phyloP scores from a whole-genome alignment of 2,113 vertebrate species.

The Gallinago media region DNA sequence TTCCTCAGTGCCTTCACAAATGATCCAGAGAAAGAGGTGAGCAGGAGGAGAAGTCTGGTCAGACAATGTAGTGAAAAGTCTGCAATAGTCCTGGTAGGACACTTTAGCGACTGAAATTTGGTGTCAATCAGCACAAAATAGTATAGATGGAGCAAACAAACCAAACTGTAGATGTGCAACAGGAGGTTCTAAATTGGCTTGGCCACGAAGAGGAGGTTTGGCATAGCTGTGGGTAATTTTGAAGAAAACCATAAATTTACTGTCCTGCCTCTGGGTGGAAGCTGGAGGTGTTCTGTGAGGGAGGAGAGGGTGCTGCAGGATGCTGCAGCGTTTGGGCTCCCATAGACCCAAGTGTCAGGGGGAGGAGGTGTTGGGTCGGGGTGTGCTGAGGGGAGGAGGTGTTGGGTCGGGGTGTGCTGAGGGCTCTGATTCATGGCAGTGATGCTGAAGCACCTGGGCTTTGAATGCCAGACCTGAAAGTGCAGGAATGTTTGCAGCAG shows the following conservation, averaged over 20 bases:
- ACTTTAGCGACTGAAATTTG: neutral
- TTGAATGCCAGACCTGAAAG: neutral
- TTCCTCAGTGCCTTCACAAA: neutral
- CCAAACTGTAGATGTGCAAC: neutral
- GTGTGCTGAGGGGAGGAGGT: neutral
- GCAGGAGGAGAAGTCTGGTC: neutral
- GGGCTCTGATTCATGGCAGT: neutral
- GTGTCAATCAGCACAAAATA: neutral
- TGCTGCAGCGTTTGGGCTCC: accelerated
- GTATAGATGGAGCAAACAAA: accelerated
- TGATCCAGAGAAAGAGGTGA: neutral
- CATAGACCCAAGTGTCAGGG: accelerated
- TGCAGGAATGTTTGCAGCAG: neutral
- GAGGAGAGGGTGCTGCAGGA: neutral
- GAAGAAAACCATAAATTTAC: neutral
- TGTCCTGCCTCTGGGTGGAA: neutral
- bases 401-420: accelerated
- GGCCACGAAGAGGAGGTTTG: neutral
- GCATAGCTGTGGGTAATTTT: accelerated
- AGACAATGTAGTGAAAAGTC: neutral
- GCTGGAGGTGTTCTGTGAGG: accelerated
- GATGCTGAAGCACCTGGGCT: neutral
- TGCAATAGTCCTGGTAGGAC: neutral
- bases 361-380: neutral
- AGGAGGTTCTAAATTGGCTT: neutral